Evolutionary conservation across 2,888 invertebrate genomes (phyloP).

Genomic region (Uropetala carovei): DNA sequence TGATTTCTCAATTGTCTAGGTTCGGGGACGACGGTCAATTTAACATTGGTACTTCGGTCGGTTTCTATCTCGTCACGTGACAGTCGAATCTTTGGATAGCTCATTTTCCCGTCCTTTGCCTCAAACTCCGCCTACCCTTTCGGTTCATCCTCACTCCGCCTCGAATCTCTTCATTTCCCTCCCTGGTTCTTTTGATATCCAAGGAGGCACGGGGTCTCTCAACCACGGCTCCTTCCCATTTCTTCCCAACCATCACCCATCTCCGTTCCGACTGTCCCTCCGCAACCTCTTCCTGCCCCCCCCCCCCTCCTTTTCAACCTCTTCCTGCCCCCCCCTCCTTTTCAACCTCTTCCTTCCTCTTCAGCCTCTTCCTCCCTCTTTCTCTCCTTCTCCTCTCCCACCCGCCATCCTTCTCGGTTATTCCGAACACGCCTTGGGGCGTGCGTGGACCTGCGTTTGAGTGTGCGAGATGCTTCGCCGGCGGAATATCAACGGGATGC

Average conservation of each 20-base stretch:
- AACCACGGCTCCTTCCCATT: not conserved
- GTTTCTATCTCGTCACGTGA: not conserved
- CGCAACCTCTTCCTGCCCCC: too few species aligned
- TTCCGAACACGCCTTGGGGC: constrained; percentile 22
- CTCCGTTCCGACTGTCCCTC: too few species aligned
- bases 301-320: not conserved
- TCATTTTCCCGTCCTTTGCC: not conserved
- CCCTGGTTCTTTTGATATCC: not conserved
- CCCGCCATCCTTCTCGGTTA: not conserved
- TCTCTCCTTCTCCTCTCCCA: not conserved
- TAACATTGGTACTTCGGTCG: not conserved
- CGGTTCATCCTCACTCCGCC: not conserved
- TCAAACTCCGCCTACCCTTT: not conserved
- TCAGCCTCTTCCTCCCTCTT: not conserved
- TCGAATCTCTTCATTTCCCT: too few species aligned
- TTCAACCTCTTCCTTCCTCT: not conserved
- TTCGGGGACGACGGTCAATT: not conserved
- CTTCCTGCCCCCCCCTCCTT: too few species aligned
- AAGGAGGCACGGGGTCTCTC: not conserved
- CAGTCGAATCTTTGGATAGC: too few species aligned
- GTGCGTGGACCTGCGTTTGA: constrained; percentile 36
- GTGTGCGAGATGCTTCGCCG: constrained; percentile 31
- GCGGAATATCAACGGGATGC: constrained; percentile 43
- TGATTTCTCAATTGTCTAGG: not conserved
- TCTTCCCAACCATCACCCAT: not conserved